Evolutionary conservation across 2,888 invertebrate species (phyloP).

Genomic region (Rhogogaster chlorosoma): DNA sequence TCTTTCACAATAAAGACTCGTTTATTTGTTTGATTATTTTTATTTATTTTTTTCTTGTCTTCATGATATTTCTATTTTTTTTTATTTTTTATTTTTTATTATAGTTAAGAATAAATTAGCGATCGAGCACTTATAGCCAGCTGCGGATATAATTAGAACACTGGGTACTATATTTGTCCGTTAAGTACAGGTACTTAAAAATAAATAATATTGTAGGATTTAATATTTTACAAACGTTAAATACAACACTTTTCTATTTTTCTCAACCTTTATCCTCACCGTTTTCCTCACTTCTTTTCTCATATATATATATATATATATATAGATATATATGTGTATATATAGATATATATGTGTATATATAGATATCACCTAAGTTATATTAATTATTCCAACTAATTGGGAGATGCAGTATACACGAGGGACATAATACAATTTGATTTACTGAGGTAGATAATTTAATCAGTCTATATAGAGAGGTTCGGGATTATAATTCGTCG

Average conservation of each 20-base stretch:
- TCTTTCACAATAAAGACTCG: background rate
- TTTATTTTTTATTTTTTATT: background rate
- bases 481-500: conserved; percentile 54
- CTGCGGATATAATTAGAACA: background rate
- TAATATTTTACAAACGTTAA: conserved; percentile 46
- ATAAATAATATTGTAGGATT: conserved; percentile 67
- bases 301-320: no score
- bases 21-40: conserved; percentile 9
- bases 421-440: conserved; percentile 73
- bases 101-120: conserved; percentile 37
- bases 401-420: conserved; percentile 57
- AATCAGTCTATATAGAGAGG: conserved; percentile 74
- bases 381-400: conserved; percentile 17
- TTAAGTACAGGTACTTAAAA: conserved; percentile 60
- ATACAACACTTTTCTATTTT: conserved; percentile 45
- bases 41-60: conserved; percentile 12
- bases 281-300: conserved; percentile 37
- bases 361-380: conserved; percentile 37
- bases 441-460: conserved; percentile 75
- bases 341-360: background rate
- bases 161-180: conserved; percentile 24
- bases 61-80: conserved; percentile 13
- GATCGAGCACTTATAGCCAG: conserved; percentile 30
- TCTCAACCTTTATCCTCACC: conserved; percentile 15
- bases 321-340: background rate